These are phyloP conservation scores for Dendroctonus valens DNA, from an alignment of 1,140 invertebrate genomes.

Conservation along the genomic window DNA sequence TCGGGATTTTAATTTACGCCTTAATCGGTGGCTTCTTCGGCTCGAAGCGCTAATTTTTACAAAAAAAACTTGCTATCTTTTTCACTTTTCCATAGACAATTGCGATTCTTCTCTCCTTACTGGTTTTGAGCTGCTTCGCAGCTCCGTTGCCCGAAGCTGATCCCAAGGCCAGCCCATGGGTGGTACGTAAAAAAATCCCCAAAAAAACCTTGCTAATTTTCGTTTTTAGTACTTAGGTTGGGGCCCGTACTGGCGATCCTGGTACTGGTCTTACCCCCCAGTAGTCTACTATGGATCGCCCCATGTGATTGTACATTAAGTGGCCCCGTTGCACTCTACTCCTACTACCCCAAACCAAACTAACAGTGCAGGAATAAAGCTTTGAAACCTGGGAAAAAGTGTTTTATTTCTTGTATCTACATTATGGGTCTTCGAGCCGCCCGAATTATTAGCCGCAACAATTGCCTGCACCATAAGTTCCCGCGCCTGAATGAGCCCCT, in stretches of 20 bases:
- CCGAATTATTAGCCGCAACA: not conserved
- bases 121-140: not conserved
- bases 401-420: not conserved
- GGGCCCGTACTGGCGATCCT: not conserved
- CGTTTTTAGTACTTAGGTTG: not conserved
- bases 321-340: not conserved
- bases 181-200: not conserved
- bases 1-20: no score
- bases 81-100: not conserved
- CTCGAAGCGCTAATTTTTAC: no score
- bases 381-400: not conserved
- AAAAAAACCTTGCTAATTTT: not conserved
- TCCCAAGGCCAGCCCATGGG: slow-evolving; percentile 2
- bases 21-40: no score
- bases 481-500: not conserved
- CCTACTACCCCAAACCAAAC: not conserved
- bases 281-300: slow-evolving; percentile 2
- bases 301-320: not conserved
- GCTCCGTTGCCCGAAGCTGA: slow-evolving; percentile 2
- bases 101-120: not conserved
- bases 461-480: slow-evolving; percentile 7
- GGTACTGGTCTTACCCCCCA: not conserved
- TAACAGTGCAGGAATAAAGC: not conserved
- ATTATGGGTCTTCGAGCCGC: not conserved
- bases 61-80: no score